A percentile compares a stretch with the other conserved stretches of the same genome.
Conservation (phyloP, 2,888 invertebrate species). For the Oligia fasciuncula region DNA sequence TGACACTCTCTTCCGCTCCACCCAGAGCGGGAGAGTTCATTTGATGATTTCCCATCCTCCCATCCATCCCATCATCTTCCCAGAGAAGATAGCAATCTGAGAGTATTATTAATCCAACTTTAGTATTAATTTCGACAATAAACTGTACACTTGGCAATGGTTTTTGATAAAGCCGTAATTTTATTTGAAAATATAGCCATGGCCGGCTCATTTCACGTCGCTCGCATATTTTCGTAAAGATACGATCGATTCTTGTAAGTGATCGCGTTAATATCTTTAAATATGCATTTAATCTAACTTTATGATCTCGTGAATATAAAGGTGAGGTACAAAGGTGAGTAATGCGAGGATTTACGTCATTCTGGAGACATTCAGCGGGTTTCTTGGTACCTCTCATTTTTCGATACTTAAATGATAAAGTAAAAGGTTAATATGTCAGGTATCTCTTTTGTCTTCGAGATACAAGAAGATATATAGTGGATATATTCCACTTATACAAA, state of each 20-base stretch:
- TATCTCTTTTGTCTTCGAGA: slow-evolving; percentile 21
- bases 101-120: slow-evolving; percentile 30
- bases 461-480: background rate
- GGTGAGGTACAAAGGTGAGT: slow-evolving; percentile 43
- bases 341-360: slow-evolving; percentile 52
- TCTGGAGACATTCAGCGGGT: slow-evolving; percentile 10
- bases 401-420: slow-evolving; percentile 20
- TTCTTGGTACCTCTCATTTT: slow-evolving; percentile 12
- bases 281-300: slow-evolving; percentile 60
- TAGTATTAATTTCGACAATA: slow-evolving; percentile 57
- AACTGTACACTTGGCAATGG: slow-evolving; percentile 59
- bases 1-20: no score
- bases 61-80: no score
- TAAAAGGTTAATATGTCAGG: slow-evolving; percentile 46
- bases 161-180: slow-evolving; percentile 66
- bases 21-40: no score
- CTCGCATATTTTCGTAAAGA: slow-evolving; percentile 57
- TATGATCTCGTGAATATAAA: slow-evolving; percentile 48
- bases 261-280: slow-evolving; percentile 59
- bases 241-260: slow-evolving; percentile 57
- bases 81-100: slow-evolving; percentile 61
- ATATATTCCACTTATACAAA: background rate
- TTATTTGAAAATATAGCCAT: slow-evolving; percentile 51
- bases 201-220: slow-evolving; percentile 30
- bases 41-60: no score